Conservation (phyloP, 2,113 vertebrate genomes). For the Phaethon lepturus region DNA sequence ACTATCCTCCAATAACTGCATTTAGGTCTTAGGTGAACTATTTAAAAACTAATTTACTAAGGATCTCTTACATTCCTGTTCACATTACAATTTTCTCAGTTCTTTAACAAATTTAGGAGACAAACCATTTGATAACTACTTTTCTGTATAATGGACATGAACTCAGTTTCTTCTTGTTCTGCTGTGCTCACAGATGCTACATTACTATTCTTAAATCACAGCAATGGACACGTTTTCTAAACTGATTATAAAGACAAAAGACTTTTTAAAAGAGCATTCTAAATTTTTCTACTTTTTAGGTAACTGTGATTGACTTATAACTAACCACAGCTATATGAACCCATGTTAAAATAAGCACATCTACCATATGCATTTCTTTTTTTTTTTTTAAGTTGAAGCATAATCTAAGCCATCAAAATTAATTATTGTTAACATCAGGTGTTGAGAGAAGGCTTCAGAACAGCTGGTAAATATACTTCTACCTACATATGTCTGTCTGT, state of each 20-base stretch:
- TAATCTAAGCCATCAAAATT: neutral
- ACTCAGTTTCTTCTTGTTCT: neutral
- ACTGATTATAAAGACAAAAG: neutral
- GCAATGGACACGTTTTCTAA: neutral
- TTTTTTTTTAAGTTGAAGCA: neutral
- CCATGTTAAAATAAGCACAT: neutral
- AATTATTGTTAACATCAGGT: neutral
- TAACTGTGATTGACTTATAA: neutral
- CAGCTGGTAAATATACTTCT: neutral
- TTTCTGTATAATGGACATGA: neutral
- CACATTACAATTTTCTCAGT: neutral
- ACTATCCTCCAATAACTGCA: neutral
- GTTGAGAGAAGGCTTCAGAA: neutral
- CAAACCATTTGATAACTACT: neutral
- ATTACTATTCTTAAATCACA: neutral
- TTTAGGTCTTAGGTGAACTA: neutral
- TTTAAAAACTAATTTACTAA: neutral
- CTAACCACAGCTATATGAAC: neutral
- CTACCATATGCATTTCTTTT: neutral
- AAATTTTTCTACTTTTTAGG: neutral
- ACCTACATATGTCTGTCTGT: neutral
- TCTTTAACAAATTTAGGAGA: neutral
- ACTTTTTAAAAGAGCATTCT: neutral
- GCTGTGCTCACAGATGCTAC: neutral
- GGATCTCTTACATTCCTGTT: neutral